Conservation (phyloP, 2,113 vertebrate genomes). For the Otis tarda region DNA sequence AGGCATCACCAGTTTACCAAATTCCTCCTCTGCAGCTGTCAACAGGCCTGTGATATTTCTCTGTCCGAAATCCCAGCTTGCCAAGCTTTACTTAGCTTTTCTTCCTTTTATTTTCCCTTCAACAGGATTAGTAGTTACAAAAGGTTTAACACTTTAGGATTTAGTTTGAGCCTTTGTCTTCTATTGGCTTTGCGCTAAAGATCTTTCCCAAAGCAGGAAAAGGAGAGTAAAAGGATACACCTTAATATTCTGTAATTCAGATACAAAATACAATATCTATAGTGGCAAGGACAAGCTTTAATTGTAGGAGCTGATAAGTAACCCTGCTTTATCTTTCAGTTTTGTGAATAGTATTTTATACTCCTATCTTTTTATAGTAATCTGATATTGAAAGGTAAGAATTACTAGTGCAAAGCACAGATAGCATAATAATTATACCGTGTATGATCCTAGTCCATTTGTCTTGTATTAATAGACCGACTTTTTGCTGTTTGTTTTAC, state of each 20-base stretch:
- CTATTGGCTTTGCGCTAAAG: background rate
- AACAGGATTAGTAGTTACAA: background rate
- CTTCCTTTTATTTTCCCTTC: background rate
- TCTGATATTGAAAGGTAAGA: background rate
- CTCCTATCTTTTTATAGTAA: background rate
- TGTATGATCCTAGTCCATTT: background rate
- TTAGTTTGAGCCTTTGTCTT: background rate
- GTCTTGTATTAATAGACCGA: background rate
- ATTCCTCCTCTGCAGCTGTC: background rate
- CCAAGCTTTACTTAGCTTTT: background rate
- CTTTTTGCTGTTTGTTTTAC: background rate
- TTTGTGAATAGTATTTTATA: background rate
- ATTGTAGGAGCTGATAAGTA: background rate
- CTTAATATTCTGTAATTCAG: background rate
- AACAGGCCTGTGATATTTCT: background rate
- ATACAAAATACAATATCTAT: background rate
- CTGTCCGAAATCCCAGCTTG: background rate
- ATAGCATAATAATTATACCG: background rate
- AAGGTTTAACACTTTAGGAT: background rate
- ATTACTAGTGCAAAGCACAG: background rate
- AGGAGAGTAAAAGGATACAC: background rate
- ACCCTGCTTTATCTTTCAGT: background rate
- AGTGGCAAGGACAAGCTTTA: background rate
- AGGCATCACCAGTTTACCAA: background rate
- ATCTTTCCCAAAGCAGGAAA: background rate